A percentile compares a stretch with the other conserved stretches of the same genome.
Conservation (phyloP, 2,797 vertebrate species). For the Crenuchus spilurus region DNA sequence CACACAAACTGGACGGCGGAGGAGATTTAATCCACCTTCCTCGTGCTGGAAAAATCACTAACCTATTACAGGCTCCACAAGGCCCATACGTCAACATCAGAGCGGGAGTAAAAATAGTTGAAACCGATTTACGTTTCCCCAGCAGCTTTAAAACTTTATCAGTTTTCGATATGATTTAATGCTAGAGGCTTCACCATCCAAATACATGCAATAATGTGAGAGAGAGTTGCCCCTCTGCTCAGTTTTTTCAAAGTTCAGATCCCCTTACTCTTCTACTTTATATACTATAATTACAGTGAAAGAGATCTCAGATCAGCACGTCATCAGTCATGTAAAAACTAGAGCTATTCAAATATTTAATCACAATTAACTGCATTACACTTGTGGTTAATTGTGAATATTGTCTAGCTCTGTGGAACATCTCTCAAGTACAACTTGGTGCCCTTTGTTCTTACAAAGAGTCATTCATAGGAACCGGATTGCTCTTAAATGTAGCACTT, state of each 20-base stretch:
- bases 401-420: too few species aligned
- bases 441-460: too few species aligned
- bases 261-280: too few species aligned
- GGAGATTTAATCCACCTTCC: slow-evolving; percentile 50
- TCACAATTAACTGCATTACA: too few species aligned
- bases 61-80: slow-evolving; percentile 38
- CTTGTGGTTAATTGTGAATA: too few species aligned
- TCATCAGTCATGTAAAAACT: too few species aligned
- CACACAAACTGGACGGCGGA: slow-evolving; percentile 28
- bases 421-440: too few species aligned
- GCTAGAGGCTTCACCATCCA: background rate
- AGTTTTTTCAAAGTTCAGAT: too few species aligned
- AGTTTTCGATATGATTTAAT: slow-evolving; percentile 35
- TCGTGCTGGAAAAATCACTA: slow-evolving; percentile 45
- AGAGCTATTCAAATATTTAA: too few species aligned
- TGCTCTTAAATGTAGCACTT: too few species aligned
- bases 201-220: background rate
- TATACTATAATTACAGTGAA: background rate
- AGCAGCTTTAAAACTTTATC: slow-evolving; percentile 35
- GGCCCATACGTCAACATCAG: slow-evolving; percentile 61
- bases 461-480: too few species aligned
- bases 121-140: slow-evolving; percentile 52
- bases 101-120: slow-evolving; percentile 52
- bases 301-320: slow-evolving; percentile 1
- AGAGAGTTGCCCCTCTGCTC: background rate